phyloP scores from a whole-genome alignment of 2,113 vertebrate species.

The Boulengeromyrus knoepffleri region DNA sequence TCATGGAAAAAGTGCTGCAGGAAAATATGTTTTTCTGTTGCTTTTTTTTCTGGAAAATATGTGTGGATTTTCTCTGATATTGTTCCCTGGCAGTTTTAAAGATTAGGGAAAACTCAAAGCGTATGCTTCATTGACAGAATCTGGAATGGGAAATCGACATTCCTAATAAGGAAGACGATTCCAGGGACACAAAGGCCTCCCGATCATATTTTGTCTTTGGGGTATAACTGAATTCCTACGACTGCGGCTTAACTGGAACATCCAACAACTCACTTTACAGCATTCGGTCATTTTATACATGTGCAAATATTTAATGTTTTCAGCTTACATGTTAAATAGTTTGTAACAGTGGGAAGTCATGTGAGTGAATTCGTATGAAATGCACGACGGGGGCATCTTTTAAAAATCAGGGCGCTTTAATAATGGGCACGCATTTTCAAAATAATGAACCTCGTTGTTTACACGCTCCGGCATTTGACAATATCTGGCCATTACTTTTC shows the following conservation, averaged over 20 bases:
- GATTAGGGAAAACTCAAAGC: not conserved
- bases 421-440: not conserved
- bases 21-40: not conserved
- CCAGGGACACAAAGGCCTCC: not conserved
- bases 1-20: not conserved
- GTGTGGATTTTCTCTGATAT: not conserved
- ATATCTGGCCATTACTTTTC: not conserved
- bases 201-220: not conserved
- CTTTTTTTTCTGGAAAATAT: not conserved
- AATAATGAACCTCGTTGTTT: not conserved
- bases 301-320: not conserved
- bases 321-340: not conserved
- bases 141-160: not conserved
- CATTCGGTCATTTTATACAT: not conserved
- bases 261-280: not conserved
- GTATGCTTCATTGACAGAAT: not conserved
- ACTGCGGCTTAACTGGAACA: not conserved
- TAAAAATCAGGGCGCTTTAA: not conserved
- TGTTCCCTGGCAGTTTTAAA: not conserved
- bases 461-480: not conserved
- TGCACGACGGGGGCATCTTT: not conserved
- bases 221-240: not conserved
- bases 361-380: not conserved
- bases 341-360: not conserved
- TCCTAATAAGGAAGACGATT: not conserved